Conservation (phyloP, 2,888 invertebrate genomes). For the Aethes cnicana region DNA sequence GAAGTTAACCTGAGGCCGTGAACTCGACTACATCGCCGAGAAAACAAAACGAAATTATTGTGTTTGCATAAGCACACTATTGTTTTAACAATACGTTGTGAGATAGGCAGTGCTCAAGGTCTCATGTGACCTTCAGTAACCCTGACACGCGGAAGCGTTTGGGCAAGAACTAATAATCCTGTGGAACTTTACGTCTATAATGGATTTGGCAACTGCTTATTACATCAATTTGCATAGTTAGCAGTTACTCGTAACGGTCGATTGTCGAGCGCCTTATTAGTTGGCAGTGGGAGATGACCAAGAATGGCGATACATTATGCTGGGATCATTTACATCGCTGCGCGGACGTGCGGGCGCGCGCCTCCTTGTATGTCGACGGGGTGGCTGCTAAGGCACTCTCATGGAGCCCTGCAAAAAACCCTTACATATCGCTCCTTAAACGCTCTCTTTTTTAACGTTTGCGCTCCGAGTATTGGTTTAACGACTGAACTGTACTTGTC, state of each 20-base stretch:
- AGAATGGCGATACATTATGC: constrained; percentile 78
- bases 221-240: constrained; percentile 54
- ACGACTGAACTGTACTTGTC: constrained; percentile 56
- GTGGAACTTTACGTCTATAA: constrained; percentile 21
- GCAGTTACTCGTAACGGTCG: constrained; percentile 74
- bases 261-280: constrained; percentile 73
- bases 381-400: constrained; percentile 68
- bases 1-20: constrained; percentile 45
- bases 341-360: constrained; percentile 67
- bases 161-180: constrained; percentile 32
- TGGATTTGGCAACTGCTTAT: constrained; percentile 39
- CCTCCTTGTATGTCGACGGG: constrained; percentile 65
- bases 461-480: constrained; percentile 60
- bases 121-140: constrained; percentile 28
- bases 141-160: constrained; percentile 33
- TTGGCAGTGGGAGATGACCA: constrained; percentile 61
- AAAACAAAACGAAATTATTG: constrained; percentile 43
- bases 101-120: constrained; percentile 28
- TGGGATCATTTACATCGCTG: constrained; percentile 79
- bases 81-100: constrained; percentile 29
- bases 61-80: constrained; percentile 35
- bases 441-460: constrained; percentile 66
- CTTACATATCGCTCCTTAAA: constrained; percentile 65
- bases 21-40: constrained; percentile 46
- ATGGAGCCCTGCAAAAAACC: constrained; percentile 61